These are phyloP conservation scores for Nemopilema nomurai DNA, from an alignment of 30 jellyfish, hydroid and myxozoan species.

Conservation along the genomic window DNA sequence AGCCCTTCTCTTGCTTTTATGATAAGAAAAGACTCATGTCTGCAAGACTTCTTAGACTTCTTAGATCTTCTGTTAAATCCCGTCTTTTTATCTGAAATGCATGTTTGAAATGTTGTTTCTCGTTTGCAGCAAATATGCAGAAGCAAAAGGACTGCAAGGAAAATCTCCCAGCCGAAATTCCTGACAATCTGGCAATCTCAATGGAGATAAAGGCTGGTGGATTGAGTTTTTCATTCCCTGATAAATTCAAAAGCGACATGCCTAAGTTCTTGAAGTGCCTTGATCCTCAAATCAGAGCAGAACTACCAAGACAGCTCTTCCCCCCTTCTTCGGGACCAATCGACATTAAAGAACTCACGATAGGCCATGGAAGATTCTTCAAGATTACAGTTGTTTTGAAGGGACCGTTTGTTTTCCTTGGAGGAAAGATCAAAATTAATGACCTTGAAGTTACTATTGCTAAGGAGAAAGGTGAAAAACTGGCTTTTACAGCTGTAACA, in stretches of 20 bases:
- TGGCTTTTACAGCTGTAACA: constrained; percentile 29
- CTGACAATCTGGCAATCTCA: constrained; percentile 24
- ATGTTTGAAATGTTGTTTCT: no score
- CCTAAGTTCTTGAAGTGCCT: constrained; percentile 47
- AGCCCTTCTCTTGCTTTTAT: not conserved
- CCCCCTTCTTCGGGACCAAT: constrained; percentile 31
- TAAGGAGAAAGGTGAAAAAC: not conserved
- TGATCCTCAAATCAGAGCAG: constrained; percentile 48
- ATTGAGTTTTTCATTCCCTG: constrained; percentile 27
- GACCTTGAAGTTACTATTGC: constrained; percentile 18
- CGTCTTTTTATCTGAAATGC: no score
- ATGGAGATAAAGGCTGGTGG: constrained; percentile 17
- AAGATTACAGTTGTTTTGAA: constrained; percentile 14
- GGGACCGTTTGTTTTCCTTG: constrained; percentile 33
- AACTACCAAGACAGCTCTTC: constrained; percentile 38
- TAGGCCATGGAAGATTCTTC: constrained; percentile 21
- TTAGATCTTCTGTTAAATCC: not conserved
- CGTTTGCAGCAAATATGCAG: not conserved
- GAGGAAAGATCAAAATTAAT: constrained; percentile 20
- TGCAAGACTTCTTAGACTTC: not conserved
- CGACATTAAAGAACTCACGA: constrained; percentile 34
- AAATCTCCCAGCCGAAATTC: constrained; percentile 5
- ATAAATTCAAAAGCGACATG: constrained; percentile 38
- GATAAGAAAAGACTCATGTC: not conserved
- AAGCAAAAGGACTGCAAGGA: not conserved